These are phyloP conservation scores for Aphyosemion australe DNA, from an alignment of 2,113 vertebrate genomes.

Conservation along the genomic window DNA sequence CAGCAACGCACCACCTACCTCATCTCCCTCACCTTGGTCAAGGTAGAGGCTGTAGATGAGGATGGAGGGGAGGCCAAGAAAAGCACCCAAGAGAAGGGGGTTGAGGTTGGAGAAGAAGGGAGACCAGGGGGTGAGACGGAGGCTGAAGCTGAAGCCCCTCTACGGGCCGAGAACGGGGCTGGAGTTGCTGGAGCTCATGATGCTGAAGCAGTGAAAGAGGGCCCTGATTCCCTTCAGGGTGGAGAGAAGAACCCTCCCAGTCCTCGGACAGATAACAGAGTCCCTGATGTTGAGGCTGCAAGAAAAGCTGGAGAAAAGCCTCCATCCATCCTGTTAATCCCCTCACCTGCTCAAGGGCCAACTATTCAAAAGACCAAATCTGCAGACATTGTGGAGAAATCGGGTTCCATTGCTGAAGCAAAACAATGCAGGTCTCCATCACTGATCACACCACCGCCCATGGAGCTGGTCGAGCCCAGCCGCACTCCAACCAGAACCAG, in stretches of 20 bases:
- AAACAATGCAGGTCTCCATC: conserved; percentile 42
- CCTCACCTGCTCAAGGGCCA: conserved; percentile 51
- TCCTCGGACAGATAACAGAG: conserved; percentile 44
- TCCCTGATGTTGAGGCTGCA: conserved; percentile 33
- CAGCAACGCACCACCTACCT: conserved; percentile 95
- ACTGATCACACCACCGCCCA: conserved; percentile 3
- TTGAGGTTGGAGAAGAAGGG: conserved; percentile 9
- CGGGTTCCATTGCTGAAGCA: conserved; percentile 35
- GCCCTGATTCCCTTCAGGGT: conserved; percentile 44
- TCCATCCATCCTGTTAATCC: conserved; percentile 44
- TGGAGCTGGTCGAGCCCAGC: conserved; percentile 49
- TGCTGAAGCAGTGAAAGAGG: conserved; percentile 2
- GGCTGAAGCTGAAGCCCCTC: conserved; percentile 28
- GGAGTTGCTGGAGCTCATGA: conserved; percentile 26
- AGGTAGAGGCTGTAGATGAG: conserved; percentile 86
- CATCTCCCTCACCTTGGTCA: conserved; percentile 94
- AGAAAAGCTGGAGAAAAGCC: conserved; percentile 55
- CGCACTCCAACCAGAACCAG: conserved; percentile 64
- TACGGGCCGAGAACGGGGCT: conserved; percentile 33
- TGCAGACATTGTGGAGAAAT: conserved; percentile 40
- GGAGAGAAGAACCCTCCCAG: conserved; percentile 40
- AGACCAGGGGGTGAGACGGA: conserved; percentile 16
- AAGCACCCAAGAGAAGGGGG: conserved; percentile 52
- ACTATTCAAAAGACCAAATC: conserved; percentile 32
- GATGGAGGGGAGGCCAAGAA: conserved; percentile 72